Conservation (phyloP, 2,888 invertebrate species). For the Pterobdella sp. region DNA sequence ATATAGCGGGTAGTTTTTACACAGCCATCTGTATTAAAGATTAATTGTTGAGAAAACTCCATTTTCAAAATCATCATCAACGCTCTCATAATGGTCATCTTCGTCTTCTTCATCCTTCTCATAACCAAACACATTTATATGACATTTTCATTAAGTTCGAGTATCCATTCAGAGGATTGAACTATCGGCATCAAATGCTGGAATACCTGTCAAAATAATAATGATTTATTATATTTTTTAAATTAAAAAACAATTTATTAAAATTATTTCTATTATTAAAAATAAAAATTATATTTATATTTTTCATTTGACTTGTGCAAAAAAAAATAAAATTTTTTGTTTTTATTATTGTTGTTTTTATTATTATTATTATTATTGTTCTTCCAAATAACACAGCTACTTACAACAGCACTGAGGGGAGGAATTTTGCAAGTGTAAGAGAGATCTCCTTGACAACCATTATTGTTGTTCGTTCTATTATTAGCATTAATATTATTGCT, state of each 20-base stretch:
- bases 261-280: no score
- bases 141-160: neutral
- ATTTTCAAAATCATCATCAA: neutral
- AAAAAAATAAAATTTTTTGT: no score
- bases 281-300: no score
- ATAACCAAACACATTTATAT: neutral
- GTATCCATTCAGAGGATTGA: neutral
- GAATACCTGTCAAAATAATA: neutral
- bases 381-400: no score
- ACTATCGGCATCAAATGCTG: neutral
- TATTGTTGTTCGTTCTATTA: neutral
- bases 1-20: slow-evolving; percentile 40
- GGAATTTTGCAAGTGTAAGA: neutral
- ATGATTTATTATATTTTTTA: neutral
- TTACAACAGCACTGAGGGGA: neutral
- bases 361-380: no score
- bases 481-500: neutral
- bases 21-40: slow-evolving; percentile 38
- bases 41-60: neutral
- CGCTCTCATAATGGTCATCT: neutral
- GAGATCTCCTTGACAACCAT: no score
- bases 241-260: neutral
- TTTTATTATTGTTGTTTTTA: no score
- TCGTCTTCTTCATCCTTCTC: neutral
- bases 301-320: no score